phyloP scores from a whole-genome alignment of 1,140 invertebrate species.

The Pristionchus pacificus region DNA sequence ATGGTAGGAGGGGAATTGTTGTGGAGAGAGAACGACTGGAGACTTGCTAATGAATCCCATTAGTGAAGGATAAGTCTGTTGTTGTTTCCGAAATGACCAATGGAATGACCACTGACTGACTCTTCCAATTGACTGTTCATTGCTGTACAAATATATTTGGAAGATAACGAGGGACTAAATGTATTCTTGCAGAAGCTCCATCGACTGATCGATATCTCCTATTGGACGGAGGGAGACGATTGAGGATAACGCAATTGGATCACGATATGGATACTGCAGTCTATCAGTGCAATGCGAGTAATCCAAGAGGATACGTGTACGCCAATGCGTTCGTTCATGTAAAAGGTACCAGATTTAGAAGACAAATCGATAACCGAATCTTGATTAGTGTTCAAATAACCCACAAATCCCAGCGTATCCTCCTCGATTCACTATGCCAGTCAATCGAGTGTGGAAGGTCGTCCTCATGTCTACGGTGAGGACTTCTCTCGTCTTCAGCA shows the following conservation, averaged over 20 bases:
- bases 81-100: too few relatives aligned
- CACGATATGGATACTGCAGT: conserved; percentile 86
- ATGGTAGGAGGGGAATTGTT: conserved; percentile 31
- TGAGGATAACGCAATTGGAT: conserved; percentile 71
- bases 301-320: conserved; percentile 93
- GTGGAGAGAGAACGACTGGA: too few relatives aligned
- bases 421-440: conserved; percentile 46
- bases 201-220: conserved; percentile 64
- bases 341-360: conserved; percentile 65
- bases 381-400: not conserved
- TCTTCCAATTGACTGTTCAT: too few relatives aligned
- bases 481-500: too few relatives aligned
- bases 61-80: too few relatives aligned
- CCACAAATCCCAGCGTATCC: conserved; percentile 39
- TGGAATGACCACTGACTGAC: too few relatives aligned
- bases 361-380: not conserved
- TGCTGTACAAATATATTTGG: too few relatives aligned
- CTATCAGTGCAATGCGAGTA: conserved; percentile 97
- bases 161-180: too few relatives aligned
- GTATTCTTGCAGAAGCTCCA: conserved; percentile 63
- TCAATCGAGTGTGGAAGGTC: conserved; percentile 51
- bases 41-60: too few relatives aligned
- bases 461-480: conserved; percentile 52
- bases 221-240: conserved; percentile 47
- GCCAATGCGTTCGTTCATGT: conserved; percentile 97